Percentiles rank a stretch among this genome's conserved stretches.
These are phyloP conservation scores for Diacarnus erythraeanus DNA, from an alignment of 37 sponge, comb jelly and placozoan genomes.

Conservation along the genomic window DNA sequence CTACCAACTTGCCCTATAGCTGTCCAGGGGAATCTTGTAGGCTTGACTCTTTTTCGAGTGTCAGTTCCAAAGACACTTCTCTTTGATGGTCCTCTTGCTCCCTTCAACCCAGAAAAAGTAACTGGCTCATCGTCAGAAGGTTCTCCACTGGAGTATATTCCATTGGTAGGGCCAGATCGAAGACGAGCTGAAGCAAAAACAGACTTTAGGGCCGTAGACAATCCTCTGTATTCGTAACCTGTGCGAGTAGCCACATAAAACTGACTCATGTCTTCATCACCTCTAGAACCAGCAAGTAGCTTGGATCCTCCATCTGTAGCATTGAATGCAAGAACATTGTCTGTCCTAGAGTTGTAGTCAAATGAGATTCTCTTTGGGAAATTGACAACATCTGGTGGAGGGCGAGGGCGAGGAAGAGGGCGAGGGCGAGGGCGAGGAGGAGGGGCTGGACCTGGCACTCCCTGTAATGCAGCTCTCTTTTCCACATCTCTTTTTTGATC, in stretches of 20 bases:
- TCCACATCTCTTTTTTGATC: neutral
- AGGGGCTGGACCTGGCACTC: no score
- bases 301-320: neutral
- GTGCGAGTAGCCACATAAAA: neutral
- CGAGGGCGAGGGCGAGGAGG: no score
- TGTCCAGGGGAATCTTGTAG: neutral
- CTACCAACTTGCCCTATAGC: neutral
- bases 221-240: neutral
- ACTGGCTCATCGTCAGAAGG: no score
- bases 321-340: neutral
- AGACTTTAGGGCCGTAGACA: neutral
- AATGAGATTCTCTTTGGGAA: neutral
- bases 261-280: neutral
- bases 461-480: no score
- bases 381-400: neutral
- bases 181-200: no score
- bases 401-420: no score
- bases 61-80: neutral
- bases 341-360: neutral
- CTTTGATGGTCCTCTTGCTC: neutral
- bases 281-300: neutral
- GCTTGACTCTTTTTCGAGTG: neutral
- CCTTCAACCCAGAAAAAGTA: no score
- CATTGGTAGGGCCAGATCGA: no score
- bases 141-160: no score